A percentile compares a stretch with the other conserved stretches of the same genome.
Conservation (phyloP, 2,888 invertebrate genomes). For the Lobophora halterata region DNA sequence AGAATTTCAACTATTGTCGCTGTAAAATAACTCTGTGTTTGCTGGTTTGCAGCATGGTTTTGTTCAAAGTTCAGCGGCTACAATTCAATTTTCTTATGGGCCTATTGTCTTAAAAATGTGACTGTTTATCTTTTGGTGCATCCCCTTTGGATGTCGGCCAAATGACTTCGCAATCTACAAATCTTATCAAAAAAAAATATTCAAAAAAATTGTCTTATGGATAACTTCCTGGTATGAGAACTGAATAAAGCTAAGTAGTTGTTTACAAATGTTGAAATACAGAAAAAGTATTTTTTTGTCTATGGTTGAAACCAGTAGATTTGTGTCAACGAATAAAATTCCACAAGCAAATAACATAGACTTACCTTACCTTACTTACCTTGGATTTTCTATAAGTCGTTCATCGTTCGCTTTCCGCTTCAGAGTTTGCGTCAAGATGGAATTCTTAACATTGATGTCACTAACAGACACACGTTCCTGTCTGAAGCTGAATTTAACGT, state of each 20-base stretch:
- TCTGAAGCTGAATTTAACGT: conserved; percentile 13
- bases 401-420: conserved; percentile 3
- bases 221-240: too few relatives aligned
- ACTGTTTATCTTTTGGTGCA: too few relatives aligned
- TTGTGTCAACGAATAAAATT: too few relatives aligned
- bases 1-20: conserved; percentile 36
- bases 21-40: conserved; percentile 22
- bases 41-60: conserved; percentile 23
- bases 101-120: conserved; percentile 9
- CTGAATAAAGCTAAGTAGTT: too few relatives aligned
- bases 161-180: too few relatives aligned
- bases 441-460: conserved; percentile 13
- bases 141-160: conserved; percentile 10
- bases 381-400: conserved; percentile 1
- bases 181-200: too few relatives aligned
- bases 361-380: background rate
- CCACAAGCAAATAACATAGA: too few relatives aligned
- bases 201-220: too few relatives aligned
- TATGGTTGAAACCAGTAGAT: too few relatives aligned
- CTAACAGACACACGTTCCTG: conserved; percentile 10
- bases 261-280: too few relatives aligned
- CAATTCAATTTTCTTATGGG: conserved; percentile 4
- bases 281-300: too few relatives aligned
- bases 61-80: conserved; percentile 10
- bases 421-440: conserved; percentile 1